These are phyloP conservation scores for Colistium nudipinnis DNA, from an alignment of 2,113 vertebrate species.

Conservation along the genomic window DNA sequence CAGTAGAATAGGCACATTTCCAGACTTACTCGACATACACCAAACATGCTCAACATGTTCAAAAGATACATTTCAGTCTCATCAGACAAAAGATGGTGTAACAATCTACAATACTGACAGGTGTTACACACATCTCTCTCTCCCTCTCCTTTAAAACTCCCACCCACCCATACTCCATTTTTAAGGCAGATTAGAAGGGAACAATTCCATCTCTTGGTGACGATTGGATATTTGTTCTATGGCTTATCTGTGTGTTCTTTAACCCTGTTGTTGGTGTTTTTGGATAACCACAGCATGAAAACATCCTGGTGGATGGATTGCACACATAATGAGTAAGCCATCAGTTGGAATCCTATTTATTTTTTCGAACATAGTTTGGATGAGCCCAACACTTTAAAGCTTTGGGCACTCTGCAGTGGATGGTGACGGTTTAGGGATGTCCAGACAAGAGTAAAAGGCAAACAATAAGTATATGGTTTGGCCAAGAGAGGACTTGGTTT, in stretches of 20 bases:
- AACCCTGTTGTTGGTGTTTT: slow-evolving; percentile 9
- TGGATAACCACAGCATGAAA: slow-evolving; percentile 17
- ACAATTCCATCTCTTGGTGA: not conserved
- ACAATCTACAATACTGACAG: no score
- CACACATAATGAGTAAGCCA: not conserved
- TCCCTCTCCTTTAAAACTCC: no score
- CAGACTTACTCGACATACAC: not conserved
- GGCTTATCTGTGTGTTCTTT: no score
- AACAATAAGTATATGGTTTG: slow-evolving; percentile 8
- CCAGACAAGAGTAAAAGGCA: slow-evolving; percentile 13
- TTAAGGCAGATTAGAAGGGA: not conserved
- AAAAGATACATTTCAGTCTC: not conserved
- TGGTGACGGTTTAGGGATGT: not conserved
- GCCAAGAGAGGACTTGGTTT: slow-evolving; percentile 38
- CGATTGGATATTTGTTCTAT: not conserved
- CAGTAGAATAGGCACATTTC: not conserved
- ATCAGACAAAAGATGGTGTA: no score
- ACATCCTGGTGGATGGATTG: not conserved
- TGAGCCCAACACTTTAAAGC: slow-evolving; percentile 16
- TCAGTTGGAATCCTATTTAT: slow-evolving; percentile 3
- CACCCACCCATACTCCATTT: not conserved
- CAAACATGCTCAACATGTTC: not conserved
- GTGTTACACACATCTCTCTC: not conserved
- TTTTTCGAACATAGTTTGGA: slow-evolving; percentile 19
- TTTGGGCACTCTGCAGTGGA: slow-evolving; percentile 18